A percentile compares a stretch with the other conserved stretches of the same genome.
phyloP scores from a whole-genome alignment of 2,888 invertebrate species.

The Mythimna impura region DNA sequence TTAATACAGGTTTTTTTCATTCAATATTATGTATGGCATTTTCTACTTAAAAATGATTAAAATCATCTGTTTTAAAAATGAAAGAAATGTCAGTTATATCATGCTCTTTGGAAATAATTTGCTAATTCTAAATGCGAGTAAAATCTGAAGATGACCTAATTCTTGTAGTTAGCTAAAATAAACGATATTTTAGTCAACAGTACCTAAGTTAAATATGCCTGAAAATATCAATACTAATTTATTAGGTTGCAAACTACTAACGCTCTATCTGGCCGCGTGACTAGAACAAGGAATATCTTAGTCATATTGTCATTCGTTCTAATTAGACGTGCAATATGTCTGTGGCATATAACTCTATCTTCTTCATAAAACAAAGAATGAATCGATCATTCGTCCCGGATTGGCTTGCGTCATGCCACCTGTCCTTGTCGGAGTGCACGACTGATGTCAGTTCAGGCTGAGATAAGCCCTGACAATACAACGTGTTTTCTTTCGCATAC shows the following conservation, averaged over 20 bases:
- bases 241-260: conserved; percentile 1
- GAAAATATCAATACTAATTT: conserved; percentile 14
- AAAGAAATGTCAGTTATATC: too few relatives aligned
- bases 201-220: neutral
- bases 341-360: conserved; percentile 55
- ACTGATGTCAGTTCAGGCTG: conserved; percentile 46
- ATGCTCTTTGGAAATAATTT: neutral
- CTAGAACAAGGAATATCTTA: conserved; percentile 18
- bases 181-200: too few relatives aligned
- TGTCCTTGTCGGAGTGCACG: conserved; percentile 58
- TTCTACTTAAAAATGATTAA: neutral
- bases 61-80: neutral
- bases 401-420: conserved; percentile 49
- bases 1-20: conserved; percentile 26
- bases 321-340: conserved; percentile 27
- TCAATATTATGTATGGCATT: conserved; percentile 4
- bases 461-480: conserved; percentile 60
- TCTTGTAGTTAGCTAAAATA: too few relatives aligned
- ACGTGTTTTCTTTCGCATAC: conserved; percentile 57
- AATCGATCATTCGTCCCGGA: conserved; percentile 56
- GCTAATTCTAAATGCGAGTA: neutral
- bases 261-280: conserved; percentile 9
- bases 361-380: conserved; percentile 57
- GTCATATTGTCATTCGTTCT: conserved; percentile 8
- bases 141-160: too few relatives aligned